Percentiles rank a stretch among this genome's conserved stretches.
These are phyloP conservation scores for Drosophila falleni DNA, from an alignment of 2,888 invertebrate species.

Conservation along the genomic window DNA sequence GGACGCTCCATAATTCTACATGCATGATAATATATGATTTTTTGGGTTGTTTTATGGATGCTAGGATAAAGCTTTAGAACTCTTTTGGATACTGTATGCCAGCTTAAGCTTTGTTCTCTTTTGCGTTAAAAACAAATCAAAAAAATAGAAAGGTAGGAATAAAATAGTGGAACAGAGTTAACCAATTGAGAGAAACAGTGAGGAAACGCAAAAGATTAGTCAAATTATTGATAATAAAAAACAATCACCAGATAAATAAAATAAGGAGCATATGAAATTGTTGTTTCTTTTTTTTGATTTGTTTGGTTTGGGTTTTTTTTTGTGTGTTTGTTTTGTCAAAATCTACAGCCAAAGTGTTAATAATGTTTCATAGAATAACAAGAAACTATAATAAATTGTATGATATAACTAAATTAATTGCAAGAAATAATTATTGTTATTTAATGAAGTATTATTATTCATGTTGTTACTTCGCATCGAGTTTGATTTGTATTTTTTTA, in stretches of 20 bases:
- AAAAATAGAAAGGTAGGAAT: slow-evolving; percentile 30
- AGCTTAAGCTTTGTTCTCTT: slow-evolving; percentile 42
- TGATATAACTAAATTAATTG: slow-evolving; percentile 54
- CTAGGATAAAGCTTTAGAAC: slow-evolving; percentile 19
- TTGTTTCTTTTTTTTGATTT: slow-evolving; percentile 48
- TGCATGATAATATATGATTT: slow-evolving; percentile 37
- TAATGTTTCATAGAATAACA: slow-evolving; percentile 55
- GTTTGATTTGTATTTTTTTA: slow-evolving; percentile 20
- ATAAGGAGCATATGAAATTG: slow-evolving; percentile 58
- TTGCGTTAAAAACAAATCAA: slow-evolving; percentile 51
- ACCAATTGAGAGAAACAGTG: slow-evolving; percentile 36
- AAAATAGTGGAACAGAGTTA: slow-evolving; percentile 47
- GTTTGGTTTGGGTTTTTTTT: slow-evolving; percentile 35
- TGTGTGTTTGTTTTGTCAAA: slow-evolving; percentile 66
- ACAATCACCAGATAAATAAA: slow-evolving; percentile 70
- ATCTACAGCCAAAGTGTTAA: slow-evolving; percentile 83
- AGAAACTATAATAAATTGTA: slow-evolving; percentile 43
- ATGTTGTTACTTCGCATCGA: slow-evolving; percentile 40
- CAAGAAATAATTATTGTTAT: slow-evolving; percentile 53
- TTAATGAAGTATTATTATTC: slow-evolving; percentile 52
- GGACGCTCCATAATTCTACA: slow-evolving; percentile 40
- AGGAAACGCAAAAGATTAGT: slow-evolving; percentile 77
- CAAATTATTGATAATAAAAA: slow-evolving; percentile 51
- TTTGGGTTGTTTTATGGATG: slow-evolving; percentile 2
- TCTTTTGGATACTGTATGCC: slow-evolving; percentile 12